Conservation (phyloP, 2,113 vertebrate genomes). For the Hydrochoerus hydrochaeris region DNA sequence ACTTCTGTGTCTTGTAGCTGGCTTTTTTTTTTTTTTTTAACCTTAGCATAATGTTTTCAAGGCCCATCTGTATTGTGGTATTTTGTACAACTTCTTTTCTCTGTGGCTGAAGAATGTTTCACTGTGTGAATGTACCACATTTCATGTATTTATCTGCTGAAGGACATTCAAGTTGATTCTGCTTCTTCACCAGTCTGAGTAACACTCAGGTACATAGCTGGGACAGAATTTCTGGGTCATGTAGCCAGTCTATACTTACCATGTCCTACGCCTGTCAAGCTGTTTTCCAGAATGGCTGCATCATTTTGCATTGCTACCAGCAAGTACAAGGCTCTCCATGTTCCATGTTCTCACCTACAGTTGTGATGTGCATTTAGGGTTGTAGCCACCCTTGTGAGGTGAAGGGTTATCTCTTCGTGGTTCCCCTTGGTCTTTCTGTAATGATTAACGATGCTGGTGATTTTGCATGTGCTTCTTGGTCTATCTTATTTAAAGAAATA, state of each 20-base stretch:
- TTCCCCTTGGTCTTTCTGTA: not conserved
- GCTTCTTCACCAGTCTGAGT: not conserved
- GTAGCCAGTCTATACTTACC: not conserved
- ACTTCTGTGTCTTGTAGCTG: not conserved
- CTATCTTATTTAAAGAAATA: not conserved
- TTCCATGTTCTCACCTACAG: not conserved
- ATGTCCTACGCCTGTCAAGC: not conserved
- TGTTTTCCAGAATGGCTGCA: not conserved
- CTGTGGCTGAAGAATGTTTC: not conserved
- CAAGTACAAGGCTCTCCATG: not conserved
- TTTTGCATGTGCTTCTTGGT: not conserved
- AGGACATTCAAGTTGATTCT: not conserved
- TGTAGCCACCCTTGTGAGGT: not conserved
- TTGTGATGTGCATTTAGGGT: not conserved
- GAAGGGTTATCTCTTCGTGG: not conserved
- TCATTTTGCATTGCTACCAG: not conserved
- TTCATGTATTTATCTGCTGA: not conserved
- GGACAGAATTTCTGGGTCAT: not conserved
- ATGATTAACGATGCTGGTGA: not conserved
- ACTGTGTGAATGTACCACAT: not conserved
- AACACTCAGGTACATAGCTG: not conserved
- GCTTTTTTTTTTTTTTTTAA: not conserved
- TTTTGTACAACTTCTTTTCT: not conserved
- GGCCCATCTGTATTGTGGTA: not conserved
- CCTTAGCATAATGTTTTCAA: slow-evolving; percentile 11